Percentiles rank a stretch among this genome's conserved stretches.
Conservation (phyloP, 2,113 vertebrate species). For the Plestiodon gilberti region DNA sequence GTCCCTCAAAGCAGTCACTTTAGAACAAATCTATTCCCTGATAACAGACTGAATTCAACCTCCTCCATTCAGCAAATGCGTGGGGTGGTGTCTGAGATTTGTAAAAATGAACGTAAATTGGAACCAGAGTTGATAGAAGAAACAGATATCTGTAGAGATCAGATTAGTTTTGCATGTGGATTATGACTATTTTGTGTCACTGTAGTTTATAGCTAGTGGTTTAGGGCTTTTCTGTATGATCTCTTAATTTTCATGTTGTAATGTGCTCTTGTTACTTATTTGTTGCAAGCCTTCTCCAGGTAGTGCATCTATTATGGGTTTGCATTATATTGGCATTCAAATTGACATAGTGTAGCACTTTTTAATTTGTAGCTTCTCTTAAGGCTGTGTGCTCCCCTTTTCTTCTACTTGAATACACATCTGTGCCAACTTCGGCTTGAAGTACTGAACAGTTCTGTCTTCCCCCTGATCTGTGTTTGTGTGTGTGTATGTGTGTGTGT, state of each 20-base stretch:
- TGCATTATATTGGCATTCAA: background rate
- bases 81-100: background rate
- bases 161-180: background rate
- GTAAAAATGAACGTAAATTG: background rate
- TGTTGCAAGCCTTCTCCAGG: background rate
- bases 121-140: background rate
- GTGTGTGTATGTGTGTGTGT: too few species aligned
- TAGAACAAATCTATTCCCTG: conserved; percentile 3
- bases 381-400: background rate
- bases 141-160: background rate
- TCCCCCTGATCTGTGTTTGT: too few species aligned
- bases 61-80: background rate
- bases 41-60: background rate
- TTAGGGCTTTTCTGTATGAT: background rate
- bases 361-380: background rate
- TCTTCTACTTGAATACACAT: too few species aligned
- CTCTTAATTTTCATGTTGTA: background rate
- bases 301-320: background rate
- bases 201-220: background rate
- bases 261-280: background rate
- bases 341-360: background rate
- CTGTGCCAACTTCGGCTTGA: background rate
- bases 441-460: background rate
- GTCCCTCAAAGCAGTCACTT: background rate
- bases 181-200: background rate